Base-by-base conservation (phyloP, 2,888 invertebrate species). In the Cyaniris semiargus region DNA sequence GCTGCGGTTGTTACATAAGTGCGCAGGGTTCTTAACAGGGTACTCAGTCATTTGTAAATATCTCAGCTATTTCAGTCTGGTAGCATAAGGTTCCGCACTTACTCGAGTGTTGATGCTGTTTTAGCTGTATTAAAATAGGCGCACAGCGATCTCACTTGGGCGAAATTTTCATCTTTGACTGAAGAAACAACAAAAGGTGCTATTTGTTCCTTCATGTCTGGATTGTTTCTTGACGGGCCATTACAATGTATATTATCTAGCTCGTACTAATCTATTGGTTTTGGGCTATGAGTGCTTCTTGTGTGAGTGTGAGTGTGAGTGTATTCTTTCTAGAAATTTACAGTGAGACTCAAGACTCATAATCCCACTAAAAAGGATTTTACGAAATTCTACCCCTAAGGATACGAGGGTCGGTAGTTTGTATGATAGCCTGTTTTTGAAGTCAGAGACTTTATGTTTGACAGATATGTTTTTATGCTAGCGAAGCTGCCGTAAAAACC, bases 11-110 rank as follows among this genome's bases (percentile, higher is more conserved):
- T 27, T 5, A 66, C 27, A 31, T 27, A 18, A 10, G 13, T 66
- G 66, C 1, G 15, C 13, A 31, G 15, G 66, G 15, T 27, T 66
- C 27, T 66, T 31, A 27, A 66, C 15, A 27, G 27, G 74, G 74
- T 48, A 21, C 74, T 48, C 74, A 27, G 44, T 74, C 74, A 53
- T 74, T 74, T 74, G 74, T 74, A 31, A 74, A 74, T 74, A 74
- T 53, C 74, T 74, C 53, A 74, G 74, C 74, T 74, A 74, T 74
- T 74, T 74, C 48, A 44, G 48, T 38, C 21, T 13, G 27, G 27
- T 53, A 74, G 72, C 38, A 72, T 38, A 72, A 72, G 38, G 72
- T 72, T 72, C 38, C 44, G 72, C 23, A 72, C 38, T 38, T 44
- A 72, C 66, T 31, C 27, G 66, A 66, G 66, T 66, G 66, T 66